Percentiles rank a stretch among this genome's conserved stretches.
phyloP scores from a whole-genome alignment of 2,797 vertebrate genomes.

The Leuciscus waleckii region DNA sequence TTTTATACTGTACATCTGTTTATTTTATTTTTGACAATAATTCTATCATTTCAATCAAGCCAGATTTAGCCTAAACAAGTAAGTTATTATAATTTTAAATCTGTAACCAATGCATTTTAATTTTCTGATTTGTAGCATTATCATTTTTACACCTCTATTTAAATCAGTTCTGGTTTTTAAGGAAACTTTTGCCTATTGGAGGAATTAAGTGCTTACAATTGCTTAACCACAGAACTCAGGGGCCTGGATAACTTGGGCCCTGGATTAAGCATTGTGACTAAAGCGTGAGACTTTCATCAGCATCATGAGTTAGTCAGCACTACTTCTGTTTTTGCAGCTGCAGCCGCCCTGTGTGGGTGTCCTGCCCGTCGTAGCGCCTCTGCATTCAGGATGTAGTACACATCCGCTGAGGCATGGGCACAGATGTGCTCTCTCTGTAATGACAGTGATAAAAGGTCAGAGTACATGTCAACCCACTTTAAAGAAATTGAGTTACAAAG shows the following conservation, averaged over 20 bases:
- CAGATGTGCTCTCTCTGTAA: slow-evolving; percentile 27
- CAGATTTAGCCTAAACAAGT: background rate
- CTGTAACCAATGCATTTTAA: background rate
- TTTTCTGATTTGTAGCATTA: background rate
- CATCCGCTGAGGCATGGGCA: background rate
- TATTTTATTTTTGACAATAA: background rate
- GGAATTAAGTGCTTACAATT: background rate
- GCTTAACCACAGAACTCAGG: background rate
- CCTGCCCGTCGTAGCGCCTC: background rate
- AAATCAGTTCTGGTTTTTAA: background rate
- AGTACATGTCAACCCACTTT: slow-evolving; percentile 34
- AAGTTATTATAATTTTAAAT: background rate
- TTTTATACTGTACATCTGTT: background rate
- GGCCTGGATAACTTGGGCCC: background rate
- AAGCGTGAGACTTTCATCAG: background rate
- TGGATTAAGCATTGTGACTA: background rate
- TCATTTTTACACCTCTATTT: background rate
- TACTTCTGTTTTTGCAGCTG: background rate
- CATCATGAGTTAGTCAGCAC: background rate
- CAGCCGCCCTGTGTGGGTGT: background rate
- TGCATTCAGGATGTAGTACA: background rate
- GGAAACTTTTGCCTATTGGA: background rate
- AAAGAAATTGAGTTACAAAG: slow-evolving; percentile 45
- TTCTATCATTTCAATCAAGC: background rate
- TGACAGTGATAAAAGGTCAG: slow-evolving; percentile 33